A percentile compares a stretch with the other conserved stretches of the same genome.
These are phyloP conservation scores for Ochropleura leucogaster DNA, from an alignment of 2,888 invertebrate genomes.

Conservation along the genomic window DNA sequence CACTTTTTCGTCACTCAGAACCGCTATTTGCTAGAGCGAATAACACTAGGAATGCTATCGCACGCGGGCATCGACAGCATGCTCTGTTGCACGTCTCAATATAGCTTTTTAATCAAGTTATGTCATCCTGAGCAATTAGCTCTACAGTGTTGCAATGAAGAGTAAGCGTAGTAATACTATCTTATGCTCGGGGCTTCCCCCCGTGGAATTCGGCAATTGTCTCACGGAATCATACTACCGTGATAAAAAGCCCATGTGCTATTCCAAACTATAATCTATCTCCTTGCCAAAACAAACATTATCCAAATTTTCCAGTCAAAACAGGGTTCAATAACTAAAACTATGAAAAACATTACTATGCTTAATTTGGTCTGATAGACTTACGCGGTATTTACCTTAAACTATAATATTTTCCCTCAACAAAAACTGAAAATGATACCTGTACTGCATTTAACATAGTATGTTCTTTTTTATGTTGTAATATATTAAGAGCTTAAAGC, in stretches of 20 bases:
- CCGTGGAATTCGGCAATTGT: no score
- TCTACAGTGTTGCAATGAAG: neutral
- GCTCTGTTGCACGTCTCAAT: no score
- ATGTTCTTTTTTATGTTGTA: constrained; percentile 42
- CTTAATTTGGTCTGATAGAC: neutral
- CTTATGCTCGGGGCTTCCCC: no score
- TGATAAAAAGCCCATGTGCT: no score
- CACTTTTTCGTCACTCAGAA: no score
- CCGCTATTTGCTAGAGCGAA: no score
- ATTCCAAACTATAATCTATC: no score
- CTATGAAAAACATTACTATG: neutral
- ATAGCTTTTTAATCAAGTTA: no score
- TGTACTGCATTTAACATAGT: constrained; percentile 51
- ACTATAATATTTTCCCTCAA: neutral
- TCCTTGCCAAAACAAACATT: no score
- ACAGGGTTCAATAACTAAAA: neutral
- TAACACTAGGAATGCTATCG: no score
- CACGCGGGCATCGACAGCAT: no score
- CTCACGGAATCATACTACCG: no score
- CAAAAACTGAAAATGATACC: constrained; percentile 12
- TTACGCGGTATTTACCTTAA: neutral
- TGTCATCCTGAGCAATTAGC: neutral
- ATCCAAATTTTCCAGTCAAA: neutral
- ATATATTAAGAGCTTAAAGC: constrained; percentile 56
- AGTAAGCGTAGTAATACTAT: neutral